These are phyloP conservation scores for Rhizoglyphus robini DNA, from an alignment of 1,140 invertebrate species.

Conservation along the genomic window DNA sequence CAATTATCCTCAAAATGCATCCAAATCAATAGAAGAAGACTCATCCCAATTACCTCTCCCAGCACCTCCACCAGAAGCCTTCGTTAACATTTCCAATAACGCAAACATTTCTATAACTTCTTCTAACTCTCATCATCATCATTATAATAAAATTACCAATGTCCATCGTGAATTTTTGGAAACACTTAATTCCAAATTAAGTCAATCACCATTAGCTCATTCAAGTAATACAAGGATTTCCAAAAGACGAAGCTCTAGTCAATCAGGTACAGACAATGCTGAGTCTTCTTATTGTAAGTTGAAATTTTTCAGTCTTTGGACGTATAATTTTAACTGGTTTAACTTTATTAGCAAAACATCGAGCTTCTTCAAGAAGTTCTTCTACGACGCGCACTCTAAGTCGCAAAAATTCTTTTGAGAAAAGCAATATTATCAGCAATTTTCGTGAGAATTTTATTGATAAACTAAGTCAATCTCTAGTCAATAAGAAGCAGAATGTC, in stretches of 20 bases:
- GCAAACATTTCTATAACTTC: not conserved
- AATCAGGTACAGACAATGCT: slow-evolving; percentile 7
- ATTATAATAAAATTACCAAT: slow-evolving; percentile 17
- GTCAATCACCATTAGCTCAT: slow-evolving; percentile 2
- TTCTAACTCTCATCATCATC: slow-evolving; percentile 6
- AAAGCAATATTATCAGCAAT: not conserved
- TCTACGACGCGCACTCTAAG: not conserved
- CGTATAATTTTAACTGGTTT: too few species aligned
- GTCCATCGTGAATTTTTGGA: slow-evolving; percentile 21
- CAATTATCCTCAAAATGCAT: not conserved
- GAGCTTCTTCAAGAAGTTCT: not conserved
- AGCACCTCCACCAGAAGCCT: slow-evolving; percentile 20
- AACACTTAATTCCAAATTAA: slow-evolving; percentile 21
- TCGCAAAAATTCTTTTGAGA: slow-evolving; percentile 10
- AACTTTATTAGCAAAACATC: slow-evolving; percentile 9
- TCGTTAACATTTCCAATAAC: not conserved
- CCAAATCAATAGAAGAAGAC: not conserved
- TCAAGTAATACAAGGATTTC: slow-evolving; percentile 2
- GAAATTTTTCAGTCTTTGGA: too few species aligned
- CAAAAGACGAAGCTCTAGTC: slow-evolving; percentile 16
- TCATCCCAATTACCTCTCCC: slow-evolving; percentile 8
- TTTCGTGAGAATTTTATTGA: slow-evolving; percentile 16
- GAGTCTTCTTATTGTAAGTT: slow-evolving; percentile 9
- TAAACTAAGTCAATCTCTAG: not conserved
- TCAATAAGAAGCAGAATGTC: slow-evolving; percentile 11